Conservation (phyloP, 1,140 invertebrate species). For the Drosophila sulfurigaster region DNA sequence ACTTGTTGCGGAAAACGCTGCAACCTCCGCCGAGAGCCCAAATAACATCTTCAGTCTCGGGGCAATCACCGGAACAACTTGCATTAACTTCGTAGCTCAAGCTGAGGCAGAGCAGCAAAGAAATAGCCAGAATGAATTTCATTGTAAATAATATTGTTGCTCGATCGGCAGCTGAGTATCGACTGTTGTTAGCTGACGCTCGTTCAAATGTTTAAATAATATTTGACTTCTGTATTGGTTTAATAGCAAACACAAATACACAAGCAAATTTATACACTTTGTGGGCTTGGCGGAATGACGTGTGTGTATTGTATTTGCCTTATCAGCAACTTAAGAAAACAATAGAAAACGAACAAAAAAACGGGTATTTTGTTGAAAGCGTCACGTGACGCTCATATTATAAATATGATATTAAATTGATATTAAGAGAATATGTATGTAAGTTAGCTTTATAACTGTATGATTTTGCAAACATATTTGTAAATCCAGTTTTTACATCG, state of each 20-base stretch:
- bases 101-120: conserved; percentile 36
- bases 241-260: background rate
- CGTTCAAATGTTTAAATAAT: conserved; percentile 20
- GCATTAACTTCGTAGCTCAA: conserved; percentile 43
- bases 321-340: conserved; percentile 3
- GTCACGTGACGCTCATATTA: background rate
- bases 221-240: conserved; percentile 5
- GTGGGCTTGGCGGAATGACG: background rate
- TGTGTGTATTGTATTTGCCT: background rate
- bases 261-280: background rate
- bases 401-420: background rate
- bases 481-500: no score
- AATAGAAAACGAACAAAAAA: background rate
- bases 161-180: background rate
- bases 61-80: conserved; percentile 49
- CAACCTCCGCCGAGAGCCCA: conserved; percentile 58
- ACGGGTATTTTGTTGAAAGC: background rate
- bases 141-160: conserved; percentile 28
- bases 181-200: background rate
- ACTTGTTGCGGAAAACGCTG: conserved; percentile 63
- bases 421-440: background rate
- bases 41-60: conserved; percentile 65
- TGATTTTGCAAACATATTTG: no score
- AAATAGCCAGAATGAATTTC: conserved; percentile 37
- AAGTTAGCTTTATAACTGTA: no score